Base-by-base conservation (phyloP, 2,888 invertebrate genomes). In the Heteropelma amictum region DNA sequence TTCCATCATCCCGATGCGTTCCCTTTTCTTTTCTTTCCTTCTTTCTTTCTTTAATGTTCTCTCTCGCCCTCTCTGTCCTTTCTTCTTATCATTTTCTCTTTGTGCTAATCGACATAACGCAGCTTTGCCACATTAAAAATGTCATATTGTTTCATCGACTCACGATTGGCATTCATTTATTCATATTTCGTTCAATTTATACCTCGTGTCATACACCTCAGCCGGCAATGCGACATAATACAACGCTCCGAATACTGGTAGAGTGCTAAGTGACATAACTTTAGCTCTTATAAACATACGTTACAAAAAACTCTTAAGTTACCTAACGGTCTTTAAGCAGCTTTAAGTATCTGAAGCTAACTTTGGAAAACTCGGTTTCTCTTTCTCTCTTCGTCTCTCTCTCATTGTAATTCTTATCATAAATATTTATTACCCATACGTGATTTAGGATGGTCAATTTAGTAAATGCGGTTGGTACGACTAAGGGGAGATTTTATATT, bases 391-490 rank as follows among this genome's bases (percentile, higher is more conserved):
- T 53, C 54, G 30, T 56, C 33, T 65, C 65, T 75, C 72, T 69
- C 61, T 72, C 42, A 33, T 65, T 61, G 21, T 12, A 45, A 8
- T 8, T 60, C 23, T 60, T 67, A 23, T 58, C 61, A 28, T 64
- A 69, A 30, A 58, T 69, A 42, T 47, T 47, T 47, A 61, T 40
- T 10, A 23, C 45, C 12, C 30, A 26, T 35, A 35, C 47, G n/a
- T 58, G 19, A 33, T 68, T 33, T 8, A 30, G 63, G 26, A 61
- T 63, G 61, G 14, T 49, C 54, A 35, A 80, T 82, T 79, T 83
- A 79, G 84, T 88, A 88, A 88, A 88, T 88, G 88, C 88, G 85
- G 77, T 88, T 85, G 88, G 88, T 88, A 88, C 87, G 88, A 88
- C 87, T 86, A 86, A 72, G 49, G 72, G 65, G 33, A 65, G 56